A percentile compares a stretch with the other conserved stretches of the same genome.
Conservation (phyloP, 1,140 invertebrate genomes). For the Drosophila aff. region DNA sequence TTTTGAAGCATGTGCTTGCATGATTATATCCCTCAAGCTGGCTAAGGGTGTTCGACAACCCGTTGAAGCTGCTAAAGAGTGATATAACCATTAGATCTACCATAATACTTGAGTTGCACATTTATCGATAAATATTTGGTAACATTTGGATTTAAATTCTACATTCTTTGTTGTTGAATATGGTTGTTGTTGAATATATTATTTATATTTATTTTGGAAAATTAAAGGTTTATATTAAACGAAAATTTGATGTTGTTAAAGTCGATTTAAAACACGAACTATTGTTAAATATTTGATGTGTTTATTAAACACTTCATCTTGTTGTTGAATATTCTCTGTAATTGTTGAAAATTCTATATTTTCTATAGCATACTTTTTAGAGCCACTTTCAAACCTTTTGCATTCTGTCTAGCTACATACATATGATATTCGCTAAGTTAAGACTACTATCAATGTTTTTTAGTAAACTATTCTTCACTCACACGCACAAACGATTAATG, state of each 20-base stretch:
- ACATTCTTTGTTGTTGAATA: neutral
- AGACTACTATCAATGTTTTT: slow-evolving; percentile 21
- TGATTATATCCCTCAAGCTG: neutral
- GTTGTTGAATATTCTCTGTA: too few species aligned
- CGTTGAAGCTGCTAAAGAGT: slow-evolving; percentile 1
- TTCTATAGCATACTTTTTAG: slow-evolving; percentile 25
- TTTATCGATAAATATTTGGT: neutral
- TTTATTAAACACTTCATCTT: too few species aligned
- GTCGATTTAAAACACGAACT: too few species aligned
- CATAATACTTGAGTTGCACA: too few species aligned
- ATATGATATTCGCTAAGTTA: slow-evolving; percentile 19
- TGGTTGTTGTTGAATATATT: neutral
- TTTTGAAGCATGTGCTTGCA: slow-evolving; percentile 1
- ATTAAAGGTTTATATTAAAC: too few species aligned
- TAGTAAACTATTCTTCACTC: slow-evolving; percentile 35
- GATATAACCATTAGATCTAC: neutral
- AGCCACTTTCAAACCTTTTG: slow-evolving; percentile 19
- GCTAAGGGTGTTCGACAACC: slow-evolving; percentile 3
- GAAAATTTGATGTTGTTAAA: too few species aligned
- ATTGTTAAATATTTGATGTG: too few species aligned
- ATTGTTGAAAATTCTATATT: neutral
- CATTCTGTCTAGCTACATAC: slow-evolving; percentile 19
- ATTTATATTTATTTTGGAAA: too few species aligned
- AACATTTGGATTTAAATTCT: neutral
- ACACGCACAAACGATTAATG: slow-evolving; percentile 28